Evolutionary conservation across 2,797 vertebrate species (phyloP).

Genomic region (Okamejei kenojei): DNA sequence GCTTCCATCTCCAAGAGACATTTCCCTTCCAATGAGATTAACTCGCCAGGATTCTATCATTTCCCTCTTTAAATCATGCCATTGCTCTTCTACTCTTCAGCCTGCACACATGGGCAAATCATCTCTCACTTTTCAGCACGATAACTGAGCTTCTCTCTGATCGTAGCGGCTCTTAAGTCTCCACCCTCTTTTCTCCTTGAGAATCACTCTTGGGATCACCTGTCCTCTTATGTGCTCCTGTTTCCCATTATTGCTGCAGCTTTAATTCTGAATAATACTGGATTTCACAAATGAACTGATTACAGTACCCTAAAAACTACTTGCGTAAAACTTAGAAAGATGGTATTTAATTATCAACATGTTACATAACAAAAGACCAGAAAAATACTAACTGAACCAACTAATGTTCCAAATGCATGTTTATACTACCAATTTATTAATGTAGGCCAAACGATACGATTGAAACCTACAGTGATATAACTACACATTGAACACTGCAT

Average conservation of each 20-base stretch:
- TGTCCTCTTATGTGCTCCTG: background rate
- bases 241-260: background rate
- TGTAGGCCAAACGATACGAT: background rate
- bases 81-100: background rate
- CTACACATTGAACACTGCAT: background rate
- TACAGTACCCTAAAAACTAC: background rate
- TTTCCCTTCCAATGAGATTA: background rate
- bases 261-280: slow-evolving; percentile 8
- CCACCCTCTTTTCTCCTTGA: background rate
- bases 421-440: background rate
- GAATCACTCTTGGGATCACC: background rate
- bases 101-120: background rate
- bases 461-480: background rate
- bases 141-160: background rate
- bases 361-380: background rate
- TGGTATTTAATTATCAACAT: background rate
- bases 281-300: background rate
- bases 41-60: background rate
- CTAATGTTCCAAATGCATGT: background rate
- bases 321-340: background rate
- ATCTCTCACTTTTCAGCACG: background rate
- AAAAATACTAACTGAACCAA: background rate
- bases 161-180: background rate
- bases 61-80: background rate
- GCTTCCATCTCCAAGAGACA: background rate